Evolutionary conservation across 2,113 vertebrate genomes (phyloP).

Genomic region (Actinemys pallida): DNA sequence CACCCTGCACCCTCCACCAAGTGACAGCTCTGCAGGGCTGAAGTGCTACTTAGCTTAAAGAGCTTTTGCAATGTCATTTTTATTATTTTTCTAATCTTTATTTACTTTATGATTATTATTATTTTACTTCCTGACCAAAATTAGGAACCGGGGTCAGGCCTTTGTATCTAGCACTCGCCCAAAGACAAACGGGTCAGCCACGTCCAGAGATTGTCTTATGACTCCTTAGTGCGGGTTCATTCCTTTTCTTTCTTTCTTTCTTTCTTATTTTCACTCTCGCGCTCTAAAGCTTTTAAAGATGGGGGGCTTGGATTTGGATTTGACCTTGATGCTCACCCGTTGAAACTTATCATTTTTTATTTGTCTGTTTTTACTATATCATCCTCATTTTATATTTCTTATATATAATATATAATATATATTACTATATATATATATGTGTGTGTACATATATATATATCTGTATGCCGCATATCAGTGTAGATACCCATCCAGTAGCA

Average conservation of each 20-base stretch:
- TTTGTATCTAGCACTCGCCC: conserved; percentile 50
- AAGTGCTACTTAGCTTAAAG: conserved; percentile 73
- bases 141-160: conserved; percentile 57
- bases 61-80: conserved; percentile 70
- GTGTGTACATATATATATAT: conserved; percentile 57
- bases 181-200: conserved; percentile 66
- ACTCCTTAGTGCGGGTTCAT: conserved; percentile 58
- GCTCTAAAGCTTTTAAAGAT: conserved; percentile 70
- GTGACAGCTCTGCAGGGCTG: conserved; percentile 49
- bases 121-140: conserved; percentile 64
- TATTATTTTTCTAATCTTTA: conserved; percentile 1
- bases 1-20: neutral
- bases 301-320: conserved; percentile 72
- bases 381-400: conserved; percentile 84
- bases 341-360: conserved; percentile 19
- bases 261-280: conserved; percentile 56
- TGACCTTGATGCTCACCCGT: conserved; percentile 48
- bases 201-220: conserved; percentile 84
- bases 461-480: conserved; percentile 67
- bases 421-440: conserved; percentile 82
- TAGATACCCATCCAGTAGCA: conserved; percentile 78
- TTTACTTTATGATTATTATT: neutral
- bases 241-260: conserved; percentile 47
- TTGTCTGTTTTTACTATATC: conserved; percentile 73
- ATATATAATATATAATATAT: conserved; percentile 84